These are phyloP conservation scores for Blera fallax DNA, from an alignment of 2,888 invertebrate species.

Conservation along the genomic window DNA sequence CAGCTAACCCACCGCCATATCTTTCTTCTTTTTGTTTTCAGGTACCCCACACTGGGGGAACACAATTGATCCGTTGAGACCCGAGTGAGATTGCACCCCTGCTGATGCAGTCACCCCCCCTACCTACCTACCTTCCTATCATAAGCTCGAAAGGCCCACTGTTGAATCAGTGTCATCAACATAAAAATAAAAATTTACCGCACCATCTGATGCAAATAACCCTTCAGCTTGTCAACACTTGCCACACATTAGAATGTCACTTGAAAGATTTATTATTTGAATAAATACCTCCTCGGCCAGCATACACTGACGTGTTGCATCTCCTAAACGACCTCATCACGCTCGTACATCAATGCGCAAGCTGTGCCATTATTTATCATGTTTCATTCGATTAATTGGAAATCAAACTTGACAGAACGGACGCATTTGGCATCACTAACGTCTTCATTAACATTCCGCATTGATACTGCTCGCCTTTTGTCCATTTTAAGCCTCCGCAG, in stretches of 20 bases:
- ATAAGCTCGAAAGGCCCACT: no score
- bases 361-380: slow-evolving; percentile 59
- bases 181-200: no score
- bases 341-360: neutral
- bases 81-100: no score
- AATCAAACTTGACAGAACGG: slow-evolving; percentile 68
- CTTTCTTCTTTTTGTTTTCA: no score
- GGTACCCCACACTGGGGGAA: no score
- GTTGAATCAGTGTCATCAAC: no score
- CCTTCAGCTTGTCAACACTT: slow-evolving; percentile 35
- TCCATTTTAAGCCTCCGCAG: slow-evolving; percentile 52
- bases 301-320: neutral
- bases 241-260: slow-evolving; percentile 44
- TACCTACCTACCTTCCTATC: no score
- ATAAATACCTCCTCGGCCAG: slow-evolving; percentile 22
- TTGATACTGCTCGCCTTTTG: slow-evolving; percentile 71
- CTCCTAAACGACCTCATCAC: neutral
- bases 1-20: no score
- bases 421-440: slow-evolving; percentile 70
- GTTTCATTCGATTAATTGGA: slow-evolving; percentile 71
- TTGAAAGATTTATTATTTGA: slow-evolving; percentile 55
- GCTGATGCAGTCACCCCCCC: no score
- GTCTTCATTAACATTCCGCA: slow-evolving; percentile 72
- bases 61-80: no score
- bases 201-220: slow-evolving; percentile 17